phyloP scores from a whole-genome alignment of 2,113 vertebrate species.

The Alouatta palliata region DNA sequence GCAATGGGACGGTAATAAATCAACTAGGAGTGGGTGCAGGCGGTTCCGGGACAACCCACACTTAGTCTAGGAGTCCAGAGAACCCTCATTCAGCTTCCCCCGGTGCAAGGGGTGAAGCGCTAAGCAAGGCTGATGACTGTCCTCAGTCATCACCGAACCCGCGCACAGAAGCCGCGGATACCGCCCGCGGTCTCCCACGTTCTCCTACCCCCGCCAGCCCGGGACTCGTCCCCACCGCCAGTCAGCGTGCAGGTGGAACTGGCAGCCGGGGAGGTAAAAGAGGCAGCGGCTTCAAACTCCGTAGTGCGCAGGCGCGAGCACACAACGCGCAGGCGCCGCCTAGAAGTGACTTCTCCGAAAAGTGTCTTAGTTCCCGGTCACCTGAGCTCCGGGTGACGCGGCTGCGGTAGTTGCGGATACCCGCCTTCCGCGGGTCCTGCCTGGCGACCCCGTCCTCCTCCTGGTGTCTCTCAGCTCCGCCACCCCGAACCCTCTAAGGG shows the following conservation, averaged over 20 bases:
- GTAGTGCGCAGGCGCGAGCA: constrained; percentile 40
- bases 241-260: accelerated
- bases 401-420: background rate
- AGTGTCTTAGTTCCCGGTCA: constrained; percentile 77
- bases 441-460: no score
- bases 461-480: background rate
- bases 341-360: constrained; percentile 78
- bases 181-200: accelerated
- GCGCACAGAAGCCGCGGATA: accelerated
- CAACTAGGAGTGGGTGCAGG: background rate
- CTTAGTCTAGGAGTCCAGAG: background rate
- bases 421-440: no score
- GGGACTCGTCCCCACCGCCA: accelerated
- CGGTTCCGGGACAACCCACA: background rate
- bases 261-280: background rate
- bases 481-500: constrained; percentile 33
- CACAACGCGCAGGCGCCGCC: constrained; percentile 61
- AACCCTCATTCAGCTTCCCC: background rate
- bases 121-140: background rate
- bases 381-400: constrained; percentile 63
- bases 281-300: background rate
- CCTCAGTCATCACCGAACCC: background rate
- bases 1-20: background rate
- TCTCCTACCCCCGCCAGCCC: accelerated
- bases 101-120: background rate